Base-by-base conservation (phyloP, 2,888 invertebrate species). In the Chymomyza procnemis region DNA sequence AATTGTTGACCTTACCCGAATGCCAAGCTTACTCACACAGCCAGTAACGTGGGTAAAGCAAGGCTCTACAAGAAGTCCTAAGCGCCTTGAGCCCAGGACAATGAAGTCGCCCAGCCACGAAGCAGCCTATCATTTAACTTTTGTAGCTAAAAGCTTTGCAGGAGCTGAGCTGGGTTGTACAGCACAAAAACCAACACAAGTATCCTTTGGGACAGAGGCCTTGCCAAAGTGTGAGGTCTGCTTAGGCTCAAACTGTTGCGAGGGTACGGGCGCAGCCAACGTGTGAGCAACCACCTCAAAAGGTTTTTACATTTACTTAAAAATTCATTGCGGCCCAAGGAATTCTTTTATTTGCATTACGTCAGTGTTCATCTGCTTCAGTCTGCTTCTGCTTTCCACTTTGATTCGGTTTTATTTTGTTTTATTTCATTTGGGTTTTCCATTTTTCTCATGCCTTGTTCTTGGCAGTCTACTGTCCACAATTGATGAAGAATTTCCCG, bases 251-350 rank as follows among this genome's bases (percentile, higher is more conserved):
- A 26, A 41, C 4, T n/a, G n/a, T 9, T 46, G 8, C 56, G 62
- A 61, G 48, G 18, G 2, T 26, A 2, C 26, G 26, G 55, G 8
- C 56, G 62, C 60, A 16, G 30, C 47, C 61, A 67, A 26, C 26
- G 26, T 59, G 60, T 61, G 55, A 62, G 58, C 64, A 58, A 60
- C 61, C 66, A 68, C 72, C 79, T 67, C 22, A 63, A 46, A 61
- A 14, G 69, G 78, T 80, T 80, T 85, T 79, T 82, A 67, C 80
- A 75, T 77, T 79, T 69, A 21, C 16, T 81, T 85, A 85, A 85
- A 85, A 86, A 82, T 87, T 82, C 81, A 82, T 85, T 85, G 87
- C 78, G 75, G 62, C 67, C 81, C 66, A 64, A 79, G 72, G 82
- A 75, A 86, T 82, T 79, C 80, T 77, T 85, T 85, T 82, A 68